Conservation (phyloP, 2,797 vertebrate genomes). For the Botia kubotai region DNA sequence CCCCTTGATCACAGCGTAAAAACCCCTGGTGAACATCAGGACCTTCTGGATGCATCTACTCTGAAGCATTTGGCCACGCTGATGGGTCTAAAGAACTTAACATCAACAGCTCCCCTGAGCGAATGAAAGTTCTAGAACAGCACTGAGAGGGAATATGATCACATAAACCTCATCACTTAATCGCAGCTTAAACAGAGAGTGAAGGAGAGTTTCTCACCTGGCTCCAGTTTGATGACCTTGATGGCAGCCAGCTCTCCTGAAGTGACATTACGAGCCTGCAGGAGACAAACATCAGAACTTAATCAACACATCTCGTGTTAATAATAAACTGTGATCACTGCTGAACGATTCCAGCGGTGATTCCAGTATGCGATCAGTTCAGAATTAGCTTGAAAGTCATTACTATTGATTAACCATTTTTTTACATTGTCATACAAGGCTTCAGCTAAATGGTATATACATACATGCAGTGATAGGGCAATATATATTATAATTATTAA, state of each 20-base stretch:
- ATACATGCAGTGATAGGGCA: background rate
- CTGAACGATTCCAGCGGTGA: conserved; percentile 17
- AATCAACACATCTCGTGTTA: conserved; percentile 26
- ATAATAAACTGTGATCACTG: background rate
- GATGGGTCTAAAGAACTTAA: background rate
- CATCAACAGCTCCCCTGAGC: conserved; percentile 72
- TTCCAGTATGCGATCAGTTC: background rate
- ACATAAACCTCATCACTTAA: conserved; percentile 70
- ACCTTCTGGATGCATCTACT: background rate
- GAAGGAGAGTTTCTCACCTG: conserved; percentile 74
- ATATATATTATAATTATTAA: background rate
- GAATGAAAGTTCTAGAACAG: conserved; percentile 53
- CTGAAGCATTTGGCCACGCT: background rate
- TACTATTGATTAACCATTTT: conserved; percentile 11
- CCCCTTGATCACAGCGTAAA: conserved; percentile 25
- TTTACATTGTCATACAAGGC: background rate
- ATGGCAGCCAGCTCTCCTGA: conserved; percentile 87
- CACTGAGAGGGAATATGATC: background rate
- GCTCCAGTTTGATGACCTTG: conserved; percentile 90
- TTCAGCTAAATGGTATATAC: background rate
- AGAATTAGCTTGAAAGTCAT: background rate
- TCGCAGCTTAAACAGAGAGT: background rate
- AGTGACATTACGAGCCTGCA: conserved; percentile 87
- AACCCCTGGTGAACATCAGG: background rate
- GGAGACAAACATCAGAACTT: conserved; percentile 52